These are phyloP conservation scores for Nasua narica DNA, from an alignment of 2,797 vertebrate genomes.

Conservation along the genomic window DNA sequence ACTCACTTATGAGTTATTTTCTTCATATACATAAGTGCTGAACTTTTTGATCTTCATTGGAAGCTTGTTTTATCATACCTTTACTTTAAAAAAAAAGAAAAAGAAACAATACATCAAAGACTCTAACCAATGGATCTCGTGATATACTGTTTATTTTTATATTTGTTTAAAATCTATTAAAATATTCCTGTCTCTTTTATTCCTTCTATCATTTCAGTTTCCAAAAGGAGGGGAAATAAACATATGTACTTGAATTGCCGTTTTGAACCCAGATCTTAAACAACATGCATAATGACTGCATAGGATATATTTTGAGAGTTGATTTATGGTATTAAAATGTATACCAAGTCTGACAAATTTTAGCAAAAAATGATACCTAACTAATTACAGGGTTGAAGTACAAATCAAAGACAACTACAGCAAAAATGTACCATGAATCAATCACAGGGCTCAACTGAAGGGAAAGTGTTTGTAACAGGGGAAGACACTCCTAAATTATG, in stretches of 20 bases:
- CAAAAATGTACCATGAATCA: not conserved
- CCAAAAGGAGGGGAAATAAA: not conserved
- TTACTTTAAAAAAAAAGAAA: not conserved
- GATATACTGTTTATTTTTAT: not conserved
- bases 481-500: not conserved
- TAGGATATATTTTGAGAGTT: not conserved
- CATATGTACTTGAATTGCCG: not conserved
- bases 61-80: not conserved
- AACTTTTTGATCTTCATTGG: not conserved
- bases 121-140: not conserved
- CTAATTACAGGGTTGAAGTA: not conserved
- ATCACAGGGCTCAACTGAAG: not conserved
- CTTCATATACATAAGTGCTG: not conserved
- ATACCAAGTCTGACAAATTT: not conserved
- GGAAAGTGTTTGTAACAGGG: too few relatives aligned
- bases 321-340: not conserved
- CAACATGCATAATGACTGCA: not conserved
- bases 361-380: not conserved
- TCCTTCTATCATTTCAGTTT: not conserved
- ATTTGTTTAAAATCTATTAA: not conserved
- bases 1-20: not conserved
- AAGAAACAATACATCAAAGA: not conserved
- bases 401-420: not conserved
- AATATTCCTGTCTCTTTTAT: not conserved
- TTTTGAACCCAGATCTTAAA: not conserved